Percentiles rank a stretch among this genome's conserved stretches.
Evolutionary conservation across 2,797 vertebrate species (phyloP).

Genomic region (Euphonia xanthogaster): DNA sequence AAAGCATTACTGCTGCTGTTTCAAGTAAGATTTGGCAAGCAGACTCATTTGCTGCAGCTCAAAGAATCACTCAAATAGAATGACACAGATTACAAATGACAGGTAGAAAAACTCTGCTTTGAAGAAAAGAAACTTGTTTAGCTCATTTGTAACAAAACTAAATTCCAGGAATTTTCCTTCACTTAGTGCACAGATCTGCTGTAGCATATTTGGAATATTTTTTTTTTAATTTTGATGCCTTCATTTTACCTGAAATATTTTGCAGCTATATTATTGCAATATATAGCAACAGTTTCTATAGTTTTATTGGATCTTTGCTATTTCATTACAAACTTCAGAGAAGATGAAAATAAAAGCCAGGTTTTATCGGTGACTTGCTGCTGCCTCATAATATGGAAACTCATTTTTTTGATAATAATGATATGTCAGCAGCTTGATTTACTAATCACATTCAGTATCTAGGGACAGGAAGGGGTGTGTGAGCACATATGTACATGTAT

Average conservation of each 20-base stretch:
- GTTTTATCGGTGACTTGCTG: not conserved
- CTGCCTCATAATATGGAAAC: not conserved
- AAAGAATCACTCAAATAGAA: not conserved
- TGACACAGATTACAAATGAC: not conserved
- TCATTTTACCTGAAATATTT: not conserved
- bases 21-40: not conserved
- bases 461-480: not conserved
- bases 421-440: conserved; percentile 5
- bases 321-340: not conserved
- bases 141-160: not conserved
- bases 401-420: not conserved
- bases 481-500: not conserved
- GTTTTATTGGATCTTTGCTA: not conserved
- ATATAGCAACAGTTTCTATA: not conserved
- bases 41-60: not conserved
- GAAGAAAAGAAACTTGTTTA: not conserved
- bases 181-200: not conserved
- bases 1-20: not conserved
- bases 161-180: not conserved
- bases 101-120: not conserved
- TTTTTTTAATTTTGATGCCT: not conserved
- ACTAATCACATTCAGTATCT: not conserved
- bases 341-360: not conserved
- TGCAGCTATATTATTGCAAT: not conserved
- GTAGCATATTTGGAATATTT: not conserved